These are phyloP conservation scores for Clinocottus analis DNA, from an alignment of 2,113 vertebrate genomes.

Conservation along the genomic window DNA sequence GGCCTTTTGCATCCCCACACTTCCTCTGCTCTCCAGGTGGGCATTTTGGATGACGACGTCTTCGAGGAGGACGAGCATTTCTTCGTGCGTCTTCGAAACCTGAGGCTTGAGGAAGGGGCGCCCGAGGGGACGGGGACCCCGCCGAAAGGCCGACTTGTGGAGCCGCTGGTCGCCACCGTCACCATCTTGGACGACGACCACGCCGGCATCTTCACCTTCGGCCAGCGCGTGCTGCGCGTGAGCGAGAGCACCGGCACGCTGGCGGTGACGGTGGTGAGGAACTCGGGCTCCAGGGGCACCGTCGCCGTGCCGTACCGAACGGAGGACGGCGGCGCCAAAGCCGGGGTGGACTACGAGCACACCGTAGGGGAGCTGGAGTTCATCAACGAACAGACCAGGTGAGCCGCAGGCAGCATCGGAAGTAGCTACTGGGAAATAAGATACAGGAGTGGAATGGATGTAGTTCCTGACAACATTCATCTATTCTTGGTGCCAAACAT, in stretches of 20 bases:
- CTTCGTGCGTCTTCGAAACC: constrained; percentile 92
- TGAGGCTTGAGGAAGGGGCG: constrained; percentile 87
- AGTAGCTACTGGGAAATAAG: not conserved
- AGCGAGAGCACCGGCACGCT: constrained; percentile 91
- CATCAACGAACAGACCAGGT: constrained; percentile 92
- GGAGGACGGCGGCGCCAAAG: constrained; percentile 89
- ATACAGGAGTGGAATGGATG: not conserved
- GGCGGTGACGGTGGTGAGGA: constrained; percentile 87
- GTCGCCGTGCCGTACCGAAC: constrained; percentile 92
- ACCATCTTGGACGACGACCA: constrained; percentile 97
- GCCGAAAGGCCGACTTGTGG: constrained; percentile 86
- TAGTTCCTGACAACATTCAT: not conserved
- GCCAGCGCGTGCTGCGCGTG: constrained; percentile 86
- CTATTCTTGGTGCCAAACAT: not conserved
- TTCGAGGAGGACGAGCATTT: constrained; percentile 98
- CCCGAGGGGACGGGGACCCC: constrained; percentile 69
- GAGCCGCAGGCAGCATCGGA: constrained; percentile 63
- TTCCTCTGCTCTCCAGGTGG: constrained; percentile 77
- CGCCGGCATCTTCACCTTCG: constrained; percentile 94
- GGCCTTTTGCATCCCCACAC: not conserved
- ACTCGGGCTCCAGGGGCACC: constrained; percentile 91
- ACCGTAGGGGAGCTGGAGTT: constrained; percentile 91
- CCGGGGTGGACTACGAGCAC: constrained; percentile 91
- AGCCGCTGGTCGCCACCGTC: constrained; percentile 88
- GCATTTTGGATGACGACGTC: constrained; percentile 95